Evolutionary conservation across 2,797 vertebrate genomes (phyloP).

Genomic region (Spondyliosoma cantharus): DNA sequence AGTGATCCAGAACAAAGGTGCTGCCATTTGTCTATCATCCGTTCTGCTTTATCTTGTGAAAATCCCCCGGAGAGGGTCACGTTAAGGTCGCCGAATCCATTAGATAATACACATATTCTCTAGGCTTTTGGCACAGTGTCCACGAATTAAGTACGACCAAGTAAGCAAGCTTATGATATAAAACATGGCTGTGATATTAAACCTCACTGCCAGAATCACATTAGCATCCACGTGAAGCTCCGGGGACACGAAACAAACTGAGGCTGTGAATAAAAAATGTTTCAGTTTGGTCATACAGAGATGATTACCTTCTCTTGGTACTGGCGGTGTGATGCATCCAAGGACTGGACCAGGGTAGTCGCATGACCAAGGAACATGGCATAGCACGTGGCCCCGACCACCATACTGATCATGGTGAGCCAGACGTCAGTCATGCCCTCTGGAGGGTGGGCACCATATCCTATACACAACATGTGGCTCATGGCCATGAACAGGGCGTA

Average conservation of each 20-base stretch:
- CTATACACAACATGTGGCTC: constrained; percentile 98
- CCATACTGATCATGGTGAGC: constrained; percentile 97
- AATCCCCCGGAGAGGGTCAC: constrained; percentile 67
- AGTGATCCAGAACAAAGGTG: constrained; percentile 71
- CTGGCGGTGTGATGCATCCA: constrained; percentile 95
- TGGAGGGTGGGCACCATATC: constrained; percentile 92
- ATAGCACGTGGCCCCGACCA: constrained; percentile 95
- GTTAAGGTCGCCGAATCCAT: constrained; percentile 61
- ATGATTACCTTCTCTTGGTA: constrained; percentile 95
- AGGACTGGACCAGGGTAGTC: constrained; percentile 92
- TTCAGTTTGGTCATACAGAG: constrained; percentile 16
- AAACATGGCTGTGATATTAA: constrained; percentile 61
- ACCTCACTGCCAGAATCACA: constrained; percentile 52
- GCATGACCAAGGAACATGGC: constrained; percentile 98
- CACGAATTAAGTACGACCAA: constrained; percentile 35
- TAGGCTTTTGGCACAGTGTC: constrained; percentile 55
- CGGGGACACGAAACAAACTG: constrained; percentile 22
- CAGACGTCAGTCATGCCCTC: constrained; percentile 90
- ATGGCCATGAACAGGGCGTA: constrained; percentile 95
- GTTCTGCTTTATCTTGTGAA: constrained; percentile 70
- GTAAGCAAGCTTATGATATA: constrained; percentile 47
- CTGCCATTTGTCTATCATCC: constrained; percentile 65
- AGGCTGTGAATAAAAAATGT: constrained; percentile 29
- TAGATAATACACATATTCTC: constrained; percentile 70
- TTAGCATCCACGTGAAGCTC: constrained; percentile 46